Evolutionary conservation across 2,797 vertebrate species (phyloP), one percentile per base, ranked within the genome.

Genomic region (Clarias fuscus): DNA sequence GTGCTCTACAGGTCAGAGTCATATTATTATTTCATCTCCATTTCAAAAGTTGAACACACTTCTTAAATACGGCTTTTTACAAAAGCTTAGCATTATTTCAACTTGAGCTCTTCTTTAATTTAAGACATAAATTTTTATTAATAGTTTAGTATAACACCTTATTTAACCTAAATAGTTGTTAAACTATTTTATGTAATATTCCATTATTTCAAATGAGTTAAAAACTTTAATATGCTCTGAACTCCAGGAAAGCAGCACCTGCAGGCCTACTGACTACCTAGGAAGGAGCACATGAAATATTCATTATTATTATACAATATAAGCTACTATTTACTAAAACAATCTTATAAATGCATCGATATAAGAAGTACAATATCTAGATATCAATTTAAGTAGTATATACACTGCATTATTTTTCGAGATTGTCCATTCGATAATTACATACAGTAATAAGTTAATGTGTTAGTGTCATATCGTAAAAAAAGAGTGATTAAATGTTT

Each of bases 1-100:
- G 95, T 99, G 59, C 97, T 99, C 89, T 99, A 99, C 95, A 99
- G 98, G 98, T 97, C 40, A 85, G 58, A 33, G 59, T 71, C n/a
- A 30, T 30, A 30, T 30, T 30, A 53, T 56, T 17, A 8, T 56
- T 76, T 56, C 6, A 4, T 56, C n/a, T 30, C 53, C 11, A 27
- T 11, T 33, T 33, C 33, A 6, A 10, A 22, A 7, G 59, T 18
- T 58, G 1, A 53, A 27, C 59, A 4, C 17, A 77, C 22, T 58
- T 59, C 27, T 20, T 59, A 43, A 24, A 48, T 14, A 27, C 20
- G 17, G 2, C 18, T 22, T 7, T 40, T 40, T 20, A 40, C 10
- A 40, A 37, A 65, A 65, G 64, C 30, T 33, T 70, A 7, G 33
- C 30, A 37, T 68, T 33, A 68, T 33, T 18, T 68, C 67, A 68